Base-by-base conservation (phyloP, 2,113 vertebrate genomes). In the Haemorhous mexicanus region DNA sequence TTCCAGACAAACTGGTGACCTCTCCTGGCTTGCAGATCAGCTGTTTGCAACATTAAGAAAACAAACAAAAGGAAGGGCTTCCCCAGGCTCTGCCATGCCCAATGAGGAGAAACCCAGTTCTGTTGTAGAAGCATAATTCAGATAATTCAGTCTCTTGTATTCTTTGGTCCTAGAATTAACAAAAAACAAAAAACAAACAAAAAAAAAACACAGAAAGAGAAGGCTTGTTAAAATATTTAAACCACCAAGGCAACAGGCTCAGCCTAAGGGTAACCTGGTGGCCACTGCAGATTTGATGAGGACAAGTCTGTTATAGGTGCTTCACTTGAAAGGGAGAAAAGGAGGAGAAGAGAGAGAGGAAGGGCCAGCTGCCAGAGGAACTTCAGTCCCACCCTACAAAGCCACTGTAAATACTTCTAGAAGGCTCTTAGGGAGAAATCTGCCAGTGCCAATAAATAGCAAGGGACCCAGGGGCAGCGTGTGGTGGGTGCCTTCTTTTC, bases 101-200 rank as follows among this genome's bases (percentile, higher is more conserved):
- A 98, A 80, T 92, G 95, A 97, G 94, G 94, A 95, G 97, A 98
- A 97, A 98, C 97, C 96, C 97, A 97, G 96, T 97, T 97, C 98
- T 98, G 95, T 97, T 98, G 98, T 72, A 98, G 98, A 98, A 98
- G 98, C 99, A 99, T 99, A 98, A 98, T 99, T 99, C 98, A 98
- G 98, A 97, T 93, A 96, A 98, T 97, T 98, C 92, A 91, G 95
- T 82, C 85, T 93, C 95, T 95, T 97, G 97, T 97, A 96, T 97
- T 98, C 95, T 97, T 90, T 98, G 98, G 92, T 98, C 98, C 99
- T 99, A 96, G 66, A 97, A 96, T 77, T 87, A 90, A 87, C 3
- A 37, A 37, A 37, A 37, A 37, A 37, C 37, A 52, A 33, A 41
- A 13, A n/a, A 32, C 22, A 20, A 41, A 59, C 30, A 8, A 46